phyloP scores from a whole-genome alignment of 2,113 vertebrate species.

The Atrichornis clamosus region DNA sequence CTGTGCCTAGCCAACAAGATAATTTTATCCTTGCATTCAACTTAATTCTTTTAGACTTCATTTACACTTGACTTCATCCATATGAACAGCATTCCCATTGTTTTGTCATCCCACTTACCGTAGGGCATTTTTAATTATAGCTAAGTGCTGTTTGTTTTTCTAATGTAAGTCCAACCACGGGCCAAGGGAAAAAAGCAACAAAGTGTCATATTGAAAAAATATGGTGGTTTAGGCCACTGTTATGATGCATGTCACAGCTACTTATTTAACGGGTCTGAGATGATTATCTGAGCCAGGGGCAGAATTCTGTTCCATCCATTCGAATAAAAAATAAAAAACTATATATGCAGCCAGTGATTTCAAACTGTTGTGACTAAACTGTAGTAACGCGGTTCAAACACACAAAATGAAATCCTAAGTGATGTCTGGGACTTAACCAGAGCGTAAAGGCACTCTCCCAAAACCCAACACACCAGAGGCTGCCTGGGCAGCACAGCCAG shows the following conservation, averaged over 20 bases:
- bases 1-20: conserved; percentile 19
- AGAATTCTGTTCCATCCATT: conserved; percentile 20
- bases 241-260: conserved; percentile 44
- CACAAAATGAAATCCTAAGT: neutral
- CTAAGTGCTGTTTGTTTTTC: conserved; percentile 59
- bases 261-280: conserved; percentile 37
- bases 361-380: neutral
- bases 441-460: neutral
- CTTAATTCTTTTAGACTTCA: conserved; percentile 64
- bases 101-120: conserved; percentile 48
- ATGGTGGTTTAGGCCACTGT: conserved; percentile 32
- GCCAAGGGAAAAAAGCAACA: neutral
- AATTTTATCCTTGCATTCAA: conserved; percentile 25
- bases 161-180: conserved; percentile 13
- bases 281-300: conserved; percentile 17
- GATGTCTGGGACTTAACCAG: neutral
- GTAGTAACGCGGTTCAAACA: neutral
- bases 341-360: neutral
- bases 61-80: conserved; percentile 58
- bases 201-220: conserved; percentile 54
- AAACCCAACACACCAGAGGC: neutral
- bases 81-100: conserved; percentile 53
- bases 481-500: neutral
- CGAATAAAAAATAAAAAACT: neutral
- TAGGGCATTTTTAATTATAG: conserved; percentile 59